Conservation (phyloP, 2,888 invertebrate species). For the Drosophila greeni region DNA sequence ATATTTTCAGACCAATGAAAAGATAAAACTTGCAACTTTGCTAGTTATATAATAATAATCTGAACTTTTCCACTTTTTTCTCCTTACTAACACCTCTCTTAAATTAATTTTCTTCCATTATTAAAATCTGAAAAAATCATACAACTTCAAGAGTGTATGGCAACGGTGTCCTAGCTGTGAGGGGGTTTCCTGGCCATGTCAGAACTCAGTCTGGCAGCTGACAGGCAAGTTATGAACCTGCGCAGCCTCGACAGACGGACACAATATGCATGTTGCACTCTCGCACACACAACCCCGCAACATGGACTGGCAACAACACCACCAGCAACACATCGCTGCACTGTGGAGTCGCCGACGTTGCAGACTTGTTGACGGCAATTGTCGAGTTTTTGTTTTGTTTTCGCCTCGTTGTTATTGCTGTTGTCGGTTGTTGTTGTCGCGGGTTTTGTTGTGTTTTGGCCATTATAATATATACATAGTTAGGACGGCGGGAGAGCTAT, state of each 20-base stretch:
- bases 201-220: slow-evolving; percentile 54
- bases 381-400: slow-evolving; percentile 28
- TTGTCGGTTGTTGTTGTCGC: slow-evolving; percentile 1
- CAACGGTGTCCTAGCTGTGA: background rate
- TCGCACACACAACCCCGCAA: slow-evolving; percentile 30
- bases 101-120: background rate
- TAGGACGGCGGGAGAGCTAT: slow-evolving; percentile 48
- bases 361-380: slow-evolving; percentile 69
- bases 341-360: slow-evolving; percentile 13
- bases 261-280: slow-evolving; percentile 62
- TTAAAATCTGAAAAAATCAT: background rate
- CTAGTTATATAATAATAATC: no score
- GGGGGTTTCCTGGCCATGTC: slow-evolving; percentile 32
- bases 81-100: no score
- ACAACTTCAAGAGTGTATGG: slow-evolving; percentile 11
- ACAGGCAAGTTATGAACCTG: slow-evolving; percentile 65
- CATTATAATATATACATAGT: slow-evolving; percentile 73
- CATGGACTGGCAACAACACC: slow-evolving; percentile 35
- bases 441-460: slow-evolving; percentile 49
- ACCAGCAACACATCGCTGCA: slow-evolving; percentile 49
- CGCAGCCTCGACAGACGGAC: slow-evolving; percentile 30
- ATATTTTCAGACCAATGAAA: no score
- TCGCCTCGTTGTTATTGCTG: slow-evolving; percentile 34
- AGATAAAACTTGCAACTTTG: no score
- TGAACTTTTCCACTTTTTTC: no score